Base-by-base conservation (phyloP, 2,797 vertebrate genomes). In the Vipera ursinii region DNA sequence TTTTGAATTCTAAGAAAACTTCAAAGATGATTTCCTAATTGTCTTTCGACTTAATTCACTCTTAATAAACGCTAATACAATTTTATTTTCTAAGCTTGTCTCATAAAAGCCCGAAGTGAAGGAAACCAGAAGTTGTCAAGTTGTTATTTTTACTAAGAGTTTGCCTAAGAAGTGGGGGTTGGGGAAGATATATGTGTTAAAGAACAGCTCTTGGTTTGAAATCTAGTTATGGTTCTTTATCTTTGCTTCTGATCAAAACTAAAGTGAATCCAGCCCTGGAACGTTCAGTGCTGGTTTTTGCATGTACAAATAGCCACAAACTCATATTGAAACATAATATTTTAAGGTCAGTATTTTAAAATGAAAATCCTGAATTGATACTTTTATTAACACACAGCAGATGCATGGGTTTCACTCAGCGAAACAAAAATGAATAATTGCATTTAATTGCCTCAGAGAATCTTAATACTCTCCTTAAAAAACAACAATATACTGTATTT, bases 31-130 rank as follows among this genome's bases (percentile, higher is more conserved):
- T 90, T 85, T 82, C 56, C 17, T 85, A 56, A 56, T 57, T 90
- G 86, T 51, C 24, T 87, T 44, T 51, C 63, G 32, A 87, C 57
- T 44, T 94, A 51, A 61, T 92, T 95, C 93, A 92, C 63, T 93
- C 90, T 38, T 91, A 89, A 59, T 90, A 78, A 91, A 93, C 24
- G 22, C 89, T 89, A 87, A 53, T 56, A 93, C 15, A 24, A 82
- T 94, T 85, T 91, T 87, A 14, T 73, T 32, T 93, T 92, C 32
- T 93, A 93, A 93, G 90, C 92, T 92, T 94, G 38, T 78, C 92
- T 96, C 89, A 94, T 90, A 9, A 51, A 20, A 94, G 14, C 24
- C 86, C 93, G 92, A 65, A 87, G 17, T 93, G 91, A 96, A 93
- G 89, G 4, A 87, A 94, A 96, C 92, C 86, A 94, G 93, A 94